These are phyloP conservation scores for Nasonovia ribisnigri DNA, from an alignment of 2,888 invertebrate genomes.

Conservation along the genomic window DNA sequence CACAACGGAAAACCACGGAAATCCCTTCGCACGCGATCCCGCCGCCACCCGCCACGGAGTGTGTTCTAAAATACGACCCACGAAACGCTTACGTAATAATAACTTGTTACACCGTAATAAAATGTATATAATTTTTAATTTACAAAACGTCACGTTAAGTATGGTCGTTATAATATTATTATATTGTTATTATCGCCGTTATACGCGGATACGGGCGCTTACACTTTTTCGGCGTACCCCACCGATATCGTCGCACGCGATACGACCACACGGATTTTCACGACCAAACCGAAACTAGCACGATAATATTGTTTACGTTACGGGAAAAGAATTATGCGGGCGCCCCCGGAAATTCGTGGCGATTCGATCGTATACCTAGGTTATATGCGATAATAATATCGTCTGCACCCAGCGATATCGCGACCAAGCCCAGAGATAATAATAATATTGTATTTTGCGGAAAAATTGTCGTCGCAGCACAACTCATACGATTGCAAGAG, in stretches of 20 bases:
- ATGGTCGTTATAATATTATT: neutral
- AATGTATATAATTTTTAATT: slow-evolving; percentile 42
- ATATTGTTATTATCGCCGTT: neutral
- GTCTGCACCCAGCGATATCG: neutral
- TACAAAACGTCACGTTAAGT: slow-evolving; percentile 28
- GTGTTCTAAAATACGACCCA: neutral
- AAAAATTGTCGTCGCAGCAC: neutral
- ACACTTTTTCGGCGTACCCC: neutral
- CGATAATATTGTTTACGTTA: neutral
- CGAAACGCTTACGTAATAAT: slow-evolving; percentile 55
- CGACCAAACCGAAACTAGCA: neutral
- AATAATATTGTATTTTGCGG: neutral
- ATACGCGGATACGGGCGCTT: neutral
- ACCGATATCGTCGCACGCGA: neutral
- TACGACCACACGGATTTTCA: neutral
- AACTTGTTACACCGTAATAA: slow-evolving; percentile 49
- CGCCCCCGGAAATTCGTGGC: neutral
- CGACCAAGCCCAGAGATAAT: neutral
- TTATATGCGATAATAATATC: neutral
- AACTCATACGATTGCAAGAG: neutral
- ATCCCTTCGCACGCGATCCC: slow-evolving; percentile 43
- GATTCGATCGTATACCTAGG: neutral
- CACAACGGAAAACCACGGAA: neutral
- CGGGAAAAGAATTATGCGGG: neutral
- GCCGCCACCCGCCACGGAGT: neutral